Evolutionary conservation across 1,140 invertebrate genomes (phyloP).

Genomic region (Chymomyza costata): DNA sequence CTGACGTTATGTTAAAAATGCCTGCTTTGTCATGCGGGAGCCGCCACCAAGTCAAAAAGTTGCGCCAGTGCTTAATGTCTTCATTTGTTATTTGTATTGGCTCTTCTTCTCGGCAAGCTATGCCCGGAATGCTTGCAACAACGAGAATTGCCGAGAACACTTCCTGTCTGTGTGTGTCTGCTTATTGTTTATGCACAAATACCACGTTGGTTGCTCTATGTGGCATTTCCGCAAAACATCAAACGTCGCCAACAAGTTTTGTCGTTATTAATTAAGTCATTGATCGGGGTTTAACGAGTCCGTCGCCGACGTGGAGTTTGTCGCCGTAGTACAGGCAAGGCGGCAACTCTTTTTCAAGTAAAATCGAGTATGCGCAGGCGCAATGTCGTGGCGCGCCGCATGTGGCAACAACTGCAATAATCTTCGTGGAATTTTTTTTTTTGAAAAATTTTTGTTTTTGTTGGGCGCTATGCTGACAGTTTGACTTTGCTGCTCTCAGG

Average conservation of each 20-base stretch:
- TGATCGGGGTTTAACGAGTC: slow-evolving; percentile 30
- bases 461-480: no score
- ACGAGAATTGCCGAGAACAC: no score
- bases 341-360: slow-evolving; percentile 38
- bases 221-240: slow-evolving; percentile 58
- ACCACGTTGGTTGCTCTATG: no score
- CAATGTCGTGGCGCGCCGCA: no score
- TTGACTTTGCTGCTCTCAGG: slow-evolving; percentile 4
- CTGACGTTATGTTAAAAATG: slow-evolving; percentile 50
- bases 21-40: slow-evolving; percentile 22
- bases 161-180: slow-evolving; percentile 39
- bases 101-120: slow-evolving; percentile 2
- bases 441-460: no score
- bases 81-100: background rate
- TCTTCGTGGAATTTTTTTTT: slow-evolving; percentile 70
- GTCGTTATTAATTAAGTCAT: slow-evolving; percentile 68
- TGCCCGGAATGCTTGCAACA: slow-evolving; percentile 11
- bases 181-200: slow-evolving; percentile 45
- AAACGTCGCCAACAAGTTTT: slow-evolving; percentile 49
- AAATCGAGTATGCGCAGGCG: slow-evolving; percentile 23
- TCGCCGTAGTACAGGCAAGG: background rate
- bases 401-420: slow-evolving; percentile 39
- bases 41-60: slow-evolving; percentile 29
- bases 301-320: background rate
- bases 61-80: slow-evolving; percentile 18